Evolutionary conservation across 2,888 invertebrate genomes (phyloP).

Genomic region (Trissolcus japonicus): DNA sequence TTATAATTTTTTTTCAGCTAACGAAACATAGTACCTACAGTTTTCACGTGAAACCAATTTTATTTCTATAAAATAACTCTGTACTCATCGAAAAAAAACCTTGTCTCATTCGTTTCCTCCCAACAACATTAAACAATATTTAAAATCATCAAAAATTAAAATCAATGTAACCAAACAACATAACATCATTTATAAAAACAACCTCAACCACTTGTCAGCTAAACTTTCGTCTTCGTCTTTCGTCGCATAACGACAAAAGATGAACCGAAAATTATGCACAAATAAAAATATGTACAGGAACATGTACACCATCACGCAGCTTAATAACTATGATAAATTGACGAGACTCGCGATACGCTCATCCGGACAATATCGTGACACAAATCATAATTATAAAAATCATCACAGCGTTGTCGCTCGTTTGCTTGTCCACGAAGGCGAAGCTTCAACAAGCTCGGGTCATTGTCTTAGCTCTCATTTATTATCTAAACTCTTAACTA

Average conservation of each 20-base stretch:
- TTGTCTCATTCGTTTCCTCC: no score
- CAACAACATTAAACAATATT: neutral
- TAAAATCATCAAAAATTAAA: constrained; percentile 1
- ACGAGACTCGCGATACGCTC: constrained; percentile 15
- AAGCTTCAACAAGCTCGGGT: constrained; percentile 14
- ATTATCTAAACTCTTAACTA: constrained; percentile 19
- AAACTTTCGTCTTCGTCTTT: neutral
- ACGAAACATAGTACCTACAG: no score
- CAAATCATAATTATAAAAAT: constrained; percentile 23
- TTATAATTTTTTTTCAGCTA: no score
- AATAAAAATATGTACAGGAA: constrained; percentile 8
- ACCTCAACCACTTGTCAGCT: neutral
- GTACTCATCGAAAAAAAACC: no score
- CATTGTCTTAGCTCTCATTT: constrained; percentile 22
- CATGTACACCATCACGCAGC: constrained; percentile 9
- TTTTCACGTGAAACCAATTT: no score
- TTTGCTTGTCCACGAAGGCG: constrained; percentile 25
- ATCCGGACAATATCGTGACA: neutral
- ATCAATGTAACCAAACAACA: neutral
- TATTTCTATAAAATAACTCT: no score
- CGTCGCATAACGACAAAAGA: neutral
- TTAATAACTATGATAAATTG: constrained; percentile 33
- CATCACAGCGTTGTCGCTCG: constrained; percentile 38
- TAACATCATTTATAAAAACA: neutral
- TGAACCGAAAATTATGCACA: neutral